Evolutionary conservation across 2,113 vertebrate genomes (phyloP).

Genomic region (Brienomyrus brachyistius): DNA sequence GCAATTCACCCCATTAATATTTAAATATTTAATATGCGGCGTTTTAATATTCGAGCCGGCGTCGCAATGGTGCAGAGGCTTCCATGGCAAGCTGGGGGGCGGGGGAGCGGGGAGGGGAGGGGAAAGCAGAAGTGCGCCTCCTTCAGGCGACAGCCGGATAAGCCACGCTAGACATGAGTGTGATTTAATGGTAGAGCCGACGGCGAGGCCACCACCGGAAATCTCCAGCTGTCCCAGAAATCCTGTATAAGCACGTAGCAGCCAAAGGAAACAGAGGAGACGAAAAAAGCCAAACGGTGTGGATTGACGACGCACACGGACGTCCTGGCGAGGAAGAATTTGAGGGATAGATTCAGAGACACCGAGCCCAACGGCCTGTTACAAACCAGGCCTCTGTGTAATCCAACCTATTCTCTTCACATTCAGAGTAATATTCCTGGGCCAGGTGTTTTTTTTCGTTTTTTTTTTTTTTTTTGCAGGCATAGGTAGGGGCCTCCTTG

Average conservation of each 20-base stretch:
- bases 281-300: neutral
- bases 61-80: neutral
- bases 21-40: slow-evolving; percentile 6
- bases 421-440: neutral
- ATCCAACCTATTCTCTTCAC: neutral
- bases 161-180: neutral
- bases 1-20: slow-evolving; percentile 17
- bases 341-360: neutral
- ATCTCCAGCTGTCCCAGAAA: neutral
- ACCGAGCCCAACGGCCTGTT: neutral
- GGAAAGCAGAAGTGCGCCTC: neutral
- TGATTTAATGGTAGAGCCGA: neutral
- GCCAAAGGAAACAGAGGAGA: neutral
- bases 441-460: neutral
- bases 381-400: neutral
- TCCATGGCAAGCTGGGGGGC: neutral
- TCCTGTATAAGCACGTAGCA: neutral
- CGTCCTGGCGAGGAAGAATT: neutral
- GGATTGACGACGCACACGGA: neutral
- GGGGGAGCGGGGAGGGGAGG: neutral
- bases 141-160: neutral
- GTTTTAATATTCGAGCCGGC: slow-evolving; percentile 5
- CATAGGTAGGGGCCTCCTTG: neutral
- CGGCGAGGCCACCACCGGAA: neutral
- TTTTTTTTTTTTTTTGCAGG: neutral